Evolutionary conservation across 2,888 invertebrate species (phyloP).

Genomic region (Tortricodes alternella): DNA sequence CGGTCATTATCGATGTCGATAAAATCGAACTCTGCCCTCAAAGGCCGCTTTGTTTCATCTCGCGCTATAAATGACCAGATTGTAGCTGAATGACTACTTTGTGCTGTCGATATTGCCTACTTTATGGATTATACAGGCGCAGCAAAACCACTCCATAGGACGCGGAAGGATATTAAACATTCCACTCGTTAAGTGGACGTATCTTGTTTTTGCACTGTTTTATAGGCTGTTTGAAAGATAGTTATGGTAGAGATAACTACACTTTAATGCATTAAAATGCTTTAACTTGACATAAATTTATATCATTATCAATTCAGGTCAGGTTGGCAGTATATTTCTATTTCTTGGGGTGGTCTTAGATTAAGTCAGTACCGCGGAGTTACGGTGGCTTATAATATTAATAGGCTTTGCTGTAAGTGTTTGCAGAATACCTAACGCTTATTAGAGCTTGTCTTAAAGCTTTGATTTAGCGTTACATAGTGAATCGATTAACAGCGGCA

Average conservation of each 20-base stretch:
- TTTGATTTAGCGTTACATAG: background rate
- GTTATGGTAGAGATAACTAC: constrained; percentile 20
- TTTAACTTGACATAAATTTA: constrained; percentile 11
- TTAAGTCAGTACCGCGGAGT: background rate
- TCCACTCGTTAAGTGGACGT: constrained; percentile 32
- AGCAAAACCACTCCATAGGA: constrained; percentile 57
- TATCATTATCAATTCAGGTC: constrained; percentile 12
- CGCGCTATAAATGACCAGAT: constrained; percentile 77
- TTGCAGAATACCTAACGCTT: background rate
- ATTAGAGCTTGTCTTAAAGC: background rate
- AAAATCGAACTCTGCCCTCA: constrained; percentile 47
- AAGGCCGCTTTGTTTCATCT: constrained; percentile 72
- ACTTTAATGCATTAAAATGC: constrained; percentile 12
- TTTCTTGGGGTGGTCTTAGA: constrained; percentile 1
- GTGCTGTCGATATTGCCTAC: constrained; percentile 71
- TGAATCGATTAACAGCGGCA: too few relatives aligned
- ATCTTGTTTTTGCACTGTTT: constrained; percentile 29
- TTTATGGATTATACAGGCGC: constrained; percentile 71
- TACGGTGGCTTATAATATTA: background rate
- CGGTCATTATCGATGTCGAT: constrained; percentile 47
- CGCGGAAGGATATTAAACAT: constrained; percentile 46
- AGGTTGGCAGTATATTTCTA: background rate
- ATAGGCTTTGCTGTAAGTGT: background rate
- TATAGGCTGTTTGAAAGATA: constrained; percentile 11
- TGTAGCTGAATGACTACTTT: constrained; percentile 75